Conservation (phyloP, 2,797 vertebrate genomes). For the Rhinichthys osculus region DNA sequence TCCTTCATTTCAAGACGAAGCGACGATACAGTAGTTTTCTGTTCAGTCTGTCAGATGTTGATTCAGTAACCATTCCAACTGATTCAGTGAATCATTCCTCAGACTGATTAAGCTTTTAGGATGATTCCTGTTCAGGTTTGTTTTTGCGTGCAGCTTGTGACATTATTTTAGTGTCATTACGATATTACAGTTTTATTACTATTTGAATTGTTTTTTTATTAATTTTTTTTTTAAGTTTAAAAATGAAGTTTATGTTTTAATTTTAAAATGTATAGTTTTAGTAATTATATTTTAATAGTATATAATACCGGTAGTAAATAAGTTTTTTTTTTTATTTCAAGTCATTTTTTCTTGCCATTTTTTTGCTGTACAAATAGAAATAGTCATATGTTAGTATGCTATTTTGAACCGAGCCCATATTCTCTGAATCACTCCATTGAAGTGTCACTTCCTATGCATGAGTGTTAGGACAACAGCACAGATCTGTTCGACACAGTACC, state of each 20-base stretch:
- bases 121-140: neutral
- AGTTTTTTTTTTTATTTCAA: neutral
- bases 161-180: too few relatives aligned
- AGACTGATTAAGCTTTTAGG: neutral
- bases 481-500: conserved; percentile 59
- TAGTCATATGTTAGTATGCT: too few relatives aligned
- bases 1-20: neutral
- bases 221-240: too few relatives aligned
- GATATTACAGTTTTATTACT: too few relatives aligned
- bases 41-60: neutral
- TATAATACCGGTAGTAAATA: too few relatives aligned
- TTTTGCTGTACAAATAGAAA: neutral
- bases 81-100: neutral
- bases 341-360: neutral
- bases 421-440: neutral
- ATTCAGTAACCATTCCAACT: neutral
- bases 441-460: conserved; percentile 25
- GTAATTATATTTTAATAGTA: too few relatives aligned
- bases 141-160: neutral
- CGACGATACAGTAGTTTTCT: neutral
- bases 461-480: conserved; percentile 40
- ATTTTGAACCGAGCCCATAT: neutral
- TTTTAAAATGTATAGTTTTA: too few relatives aligned
- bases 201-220: neutral
- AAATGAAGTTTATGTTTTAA: too few relatives aligned